Evolutionary conservation across 2,113 vertebrate species (phyloP).

Genomic region (Callorhinus ursinus): DNA sequence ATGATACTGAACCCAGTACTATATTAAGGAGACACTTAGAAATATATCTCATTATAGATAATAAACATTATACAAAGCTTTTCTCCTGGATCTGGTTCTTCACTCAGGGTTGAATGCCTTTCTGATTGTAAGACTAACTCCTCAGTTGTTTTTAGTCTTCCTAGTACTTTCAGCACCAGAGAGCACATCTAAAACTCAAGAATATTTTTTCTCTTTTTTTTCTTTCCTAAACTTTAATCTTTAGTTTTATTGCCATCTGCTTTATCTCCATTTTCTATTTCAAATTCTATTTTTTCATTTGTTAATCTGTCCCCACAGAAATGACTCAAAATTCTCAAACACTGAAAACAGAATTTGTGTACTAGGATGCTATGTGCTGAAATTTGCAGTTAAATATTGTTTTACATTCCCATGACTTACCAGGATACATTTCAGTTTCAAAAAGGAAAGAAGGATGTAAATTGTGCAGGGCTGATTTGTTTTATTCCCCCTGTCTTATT

Average conservation of each 20-base stretch:
- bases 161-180: not conserved
- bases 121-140: not conserved
- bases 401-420: not conserved
- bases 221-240: not conserved
- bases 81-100: not conserved
- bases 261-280: not conserved
- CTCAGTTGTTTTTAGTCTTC: not conserved
- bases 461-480: not conserved
- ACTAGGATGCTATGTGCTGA: not conserved
- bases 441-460: not conserved
- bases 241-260: not conserved
- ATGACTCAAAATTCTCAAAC: not conserved
- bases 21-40: not conserved
- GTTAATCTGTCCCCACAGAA: not conserved
- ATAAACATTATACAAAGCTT: not conserved
- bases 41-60: not conserved
- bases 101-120: not conserved
- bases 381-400: not conserved
- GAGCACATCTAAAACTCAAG: not conserved
- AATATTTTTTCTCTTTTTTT: not conserved
- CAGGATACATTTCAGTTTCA: not conserved
- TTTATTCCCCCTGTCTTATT: not conserved
- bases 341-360: not conserved
- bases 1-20: not conserved
- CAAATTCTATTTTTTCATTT: constrained; percentile 32